Evolutionary conservation across 2,797 vertebrate species (phyloP), one percentile per base, ranked within the genome.

Genomic region (Mormyrops attenuatus): DNA sequence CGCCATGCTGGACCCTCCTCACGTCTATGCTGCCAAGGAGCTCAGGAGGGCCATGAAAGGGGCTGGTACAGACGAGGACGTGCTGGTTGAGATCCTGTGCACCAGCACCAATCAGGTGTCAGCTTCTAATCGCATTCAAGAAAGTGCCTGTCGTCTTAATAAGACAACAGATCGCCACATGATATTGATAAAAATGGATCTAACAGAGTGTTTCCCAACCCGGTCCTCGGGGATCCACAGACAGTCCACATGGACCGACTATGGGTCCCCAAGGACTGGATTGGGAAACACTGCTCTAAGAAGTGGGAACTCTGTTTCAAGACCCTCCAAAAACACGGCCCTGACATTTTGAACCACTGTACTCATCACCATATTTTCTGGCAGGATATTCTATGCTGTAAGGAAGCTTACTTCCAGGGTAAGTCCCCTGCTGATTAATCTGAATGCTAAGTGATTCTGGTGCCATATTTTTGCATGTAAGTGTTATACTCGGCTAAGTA

Each of bases 21-120:
- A 96, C 22, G 60, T 97, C 91, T 96, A 94, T 26, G 94, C 94
- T 0, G 96, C 95, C 60, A 97, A 97, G 94, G 96, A 96, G 95
- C 95, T 97, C 89, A 93, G 96, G 90, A 95, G 91, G 92, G 96
- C 96, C 89, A 97, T 97, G 96, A 96, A 96, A 88, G 96, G 96
- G 2, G 91, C 95, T 0, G 96, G 96, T 20, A 97, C 96, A 0
- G 96, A 97, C 0, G 96, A 96, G 53, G 95, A 96, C 11, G 93
- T 96, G 17, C 94, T 97, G 91, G 96, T 97, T 93, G 96, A 97
- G 93, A 93, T 97, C 86, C 94, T 97, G 88, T 97, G 96, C 93
- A 95, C 95, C 0, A 92, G 96, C 89, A 95, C 93, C 90, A 97
- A 96, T 2, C 88, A 88, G 41, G 96, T 96, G 88, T 52, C 82